Percentiles rank a stretch among this genome's conserved stretches.
These are phyloP conservation scores for Thelaira solivaga DNA, from an alignment of 2,888 invertebrate species.

Conservation along the genomic window DNA sequence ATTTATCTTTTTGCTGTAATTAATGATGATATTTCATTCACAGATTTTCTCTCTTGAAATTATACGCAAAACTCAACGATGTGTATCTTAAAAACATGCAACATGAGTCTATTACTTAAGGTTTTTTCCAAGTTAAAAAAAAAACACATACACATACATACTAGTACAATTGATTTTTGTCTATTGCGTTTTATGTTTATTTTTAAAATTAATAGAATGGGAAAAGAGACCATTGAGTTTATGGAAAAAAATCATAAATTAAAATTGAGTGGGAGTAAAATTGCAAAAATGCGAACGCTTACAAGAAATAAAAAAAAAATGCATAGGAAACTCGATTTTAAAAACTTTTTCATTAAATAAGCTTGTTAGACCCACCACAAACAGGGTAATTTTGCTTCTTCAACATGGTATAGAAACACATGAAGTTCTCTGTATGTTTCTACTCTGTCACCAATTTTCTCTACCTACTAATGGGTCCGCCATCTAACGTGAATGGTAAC, in stretches of 20 bases:
- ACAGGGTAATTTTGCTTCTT: too few relatives aligned
- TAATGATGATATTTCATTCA: constrained; percentile 27
- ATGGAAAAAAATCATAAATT: constrained; percentile 10
- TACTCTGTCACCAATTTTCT: too few relatives aligned
- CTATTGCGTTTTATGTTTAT: constrained; percentile 19
- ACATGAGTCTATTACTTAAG: constrained; percentile 44
- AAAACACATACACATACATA: constrained; percentile 24
- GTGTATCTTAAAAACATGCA: constrained; percentile 71
- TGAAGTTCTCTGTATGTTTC: too few relatives aligned
- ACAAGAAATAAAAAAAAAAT: too few relatives aligned
- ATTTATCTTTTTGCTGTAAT: constrained; percentile 6
- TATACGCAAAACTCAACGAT: constrained; percentile 68
- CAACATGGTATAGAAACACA: too few relatives aligned
- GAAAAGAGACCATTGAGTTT: constrained; percentile 24
- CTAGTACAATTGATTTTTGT: not conserved
- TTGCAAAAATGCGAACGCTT: not conserved
- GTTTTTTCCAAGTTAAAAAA: constrained; percentile 38
- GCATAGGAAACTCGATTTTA: too few relatives aligned
- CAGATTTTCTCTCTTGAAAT: constrained; percentile 54
- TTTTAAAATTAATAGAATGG: not conserved
- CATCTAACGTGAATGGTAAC: too few relatives aligned
- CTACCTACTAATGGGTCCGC: too few relatives aligned
- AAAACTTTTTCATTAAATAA: too few relatives aligned
- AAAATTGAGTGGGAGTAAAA: not conserved
- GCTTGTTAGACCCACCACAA: too few relatives aligned